Base-by-base conservation (phyloP, 1,140 invertebrate species). In the Cataglyphis hispanica region DNA sequence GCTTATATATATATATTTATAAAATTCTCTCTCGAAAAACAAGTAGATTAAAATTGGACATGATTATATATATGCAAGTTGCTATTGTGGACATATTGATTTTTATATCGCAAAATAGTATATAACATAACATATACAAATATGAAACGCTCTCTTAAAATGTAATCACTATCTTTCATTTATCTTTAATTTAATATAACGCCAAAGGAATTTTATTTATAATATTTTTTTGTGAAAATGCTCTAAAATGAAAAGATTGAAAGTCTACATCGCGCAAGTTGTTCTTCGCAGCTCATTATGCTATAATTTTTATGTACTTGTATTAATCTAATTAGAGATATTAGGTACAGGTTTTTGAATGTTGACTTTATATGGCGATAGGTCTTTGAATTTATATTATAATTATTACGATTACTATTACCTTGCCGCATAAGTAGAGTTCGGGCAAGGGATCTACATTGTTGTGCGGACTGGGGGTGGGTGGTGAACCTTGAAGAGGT, bases 401-500 rank as follows among this genome's bases (percentile, higher is more conserved):
- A n/a, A n/a, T 84, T 27, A 13, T 58, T 56, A 43, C 22, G 43
- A 37, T 67, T 67, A 86, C 63, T 84, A 77, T 86, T 94, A 97
- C 97, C 96, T 97, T 97, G 88, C 97, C 97, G 91, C 96, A 97
- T 50, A 97, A 95, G 93, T 97, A 97, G 63, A 97, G 95, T 93
- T 97, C 97, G 22, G 96, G 96, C 64, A 96, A 92, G 60, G 95
- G 90, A 64, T 96, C 95, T 70, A 95, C 95, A 50, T 94, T 95
- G 92, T 94, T 96, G 93, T 77, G 96, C 91, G 95, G 96, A 95
- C 94, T 96, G 88, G 95, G 96, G 84, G 95, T 97, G 34, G 95
- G 93, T 87, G 95, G 96, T 50, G 96, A 96, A 58, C 95, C 95
- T 91, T 96, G 96, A 53, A 95, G 96, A 87, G 95, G 96, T 87